A percentile compares a stretch with the other conserved stretches of the same genome.
phyloP scores from a whole-genome alignment of 1,140 invertebrate species.

The Arion vulgaris region DNA sequence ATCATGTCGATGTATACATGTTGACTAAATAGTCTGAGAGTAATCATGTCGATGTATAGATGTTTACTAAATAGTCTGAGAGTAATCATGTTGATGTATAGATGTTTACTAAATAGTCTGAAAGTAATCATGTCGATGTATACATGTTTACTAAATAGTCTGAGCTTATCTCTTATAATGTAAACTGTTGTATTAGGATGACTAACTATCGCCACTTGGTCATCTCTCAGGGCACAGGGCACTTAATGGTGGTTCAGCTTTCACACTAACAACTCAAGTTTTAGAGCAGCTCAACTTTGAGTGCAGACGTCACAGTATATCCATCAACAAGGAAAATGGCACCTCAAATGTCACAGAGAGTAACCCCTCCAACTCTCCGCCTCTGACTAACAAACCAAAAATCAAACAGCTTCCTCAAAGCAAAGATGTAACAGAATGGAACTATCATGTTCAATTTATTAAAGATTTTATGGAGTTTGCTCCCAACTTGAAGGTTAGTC shows the following conservation, averaged over 20 bases:
- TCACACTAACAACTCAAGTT: neutral
- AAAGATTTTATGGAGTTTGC: neutral
- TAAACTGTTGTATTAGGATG: no score
- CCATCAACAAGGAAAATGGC: neutral
- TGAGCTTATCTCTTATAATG: no score
- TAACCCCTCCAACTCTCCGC: neutral
- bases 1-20: no score
- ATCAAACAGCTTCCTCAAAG: neutral
- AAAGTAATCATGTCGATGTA: no score
- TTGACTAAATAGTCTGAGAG: no score
- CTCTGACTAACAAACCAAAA: neutral
- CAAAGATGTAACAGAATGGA: neutral
- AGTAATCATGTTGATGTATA: no score
- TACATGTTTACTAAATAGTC: no score
- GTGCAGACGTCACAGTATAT: neutral
- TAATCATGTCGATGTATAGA: no score
- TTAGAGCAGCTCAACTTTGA: neutral
- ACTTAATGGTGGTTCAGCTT: neutral
- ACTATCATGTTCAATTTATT: neutral
- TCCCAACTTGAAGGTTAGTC: neutral
- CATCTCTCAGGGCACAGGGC: conserved; percentile 2
- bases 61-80: no score
- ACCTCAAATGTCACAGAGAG: neutral
- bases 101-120: no score
- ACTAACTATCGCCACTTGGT: no score